Base-by-base conservation (phyloP, 2,113 vertebrate species). In the Geococcyx californianus region DNA sequence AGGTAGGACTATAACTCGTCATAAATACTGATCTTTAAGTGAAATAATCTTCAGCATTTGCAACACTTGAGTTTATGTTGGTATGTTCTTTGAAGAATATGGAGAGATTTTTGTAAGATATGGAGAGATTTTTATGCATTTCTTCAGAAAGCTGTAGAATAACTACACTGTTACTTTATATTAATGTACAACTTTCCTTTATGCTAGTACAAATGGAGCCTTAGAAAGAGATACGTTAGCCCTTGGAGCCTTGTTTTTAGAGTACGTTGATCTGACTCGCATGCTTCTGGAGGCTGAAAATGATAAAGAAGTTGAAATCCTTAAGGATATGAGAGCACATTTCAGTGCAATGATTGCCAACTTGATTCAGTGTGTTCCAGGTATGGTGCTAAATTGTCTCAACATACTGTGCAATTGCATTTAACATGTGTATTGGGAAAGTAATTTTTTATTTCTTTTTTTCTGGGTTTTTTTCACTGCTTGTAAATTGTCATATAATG, bases 201-300 rank as follows among this genome's bases (percentile, higher is more conserved):
- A 25, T 62, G 33, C 9, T 87, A 99, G 99, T 95, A 99, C 99
- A 64, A 99, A 99, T 62, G 99, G 99, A 77, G 99, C 99, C 66
- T 97, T 99, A 82, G 99, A 99, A 96, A 98, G 99, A 18, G 99
- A 99, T 59, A 99, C 99, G 0, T 95, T 99, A 95, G 99, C 99
- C 26, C 98, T 99, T 51, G 99, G 99, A 70, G 99, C 99, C 51
- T 98, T 99, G 93, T 99, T 99, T 94, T 98, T 99, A 24, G 99
- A 99, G 94, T 99, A 99, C 5, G 99, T 99, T 87, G 99, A 99
- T 97, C 97, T 99, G 85, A 99, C 99, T 34, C 98, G 99, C 69
- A 99, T 99, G 99, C 99, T 99, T 64, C 97, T 99, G 85, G 99
- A 99, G 92, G 99, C 99, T 51, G 99, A 99, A 98, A 99, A 99